Conservation (phyloP, 1,140 invertebrate species). For the Eulimnadia texana region DNA sequence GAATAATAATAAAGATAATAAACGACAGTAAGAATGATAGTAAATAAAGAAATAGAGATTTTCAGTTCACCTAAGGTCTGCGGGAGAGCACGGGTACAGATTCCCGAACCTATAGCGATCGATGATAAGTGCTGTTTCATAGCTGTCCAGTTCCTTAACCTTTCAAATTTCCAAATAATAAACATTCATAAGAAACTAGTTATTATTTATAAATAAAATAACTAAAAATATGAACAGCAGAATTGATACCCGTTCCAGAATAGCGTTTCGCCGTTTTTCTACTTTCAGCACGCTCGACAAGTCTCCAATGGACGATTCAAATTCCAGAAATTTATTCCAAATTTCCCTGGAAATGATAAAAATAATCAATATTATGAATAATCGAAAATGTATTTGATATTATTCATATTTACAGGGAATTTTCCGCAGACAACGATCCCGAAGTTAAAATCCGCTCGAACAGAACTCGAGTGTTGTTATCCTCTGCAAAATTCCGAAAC, state of each 20-base stretch:
- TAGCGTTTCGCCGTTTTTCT: constrained; percentile 77
- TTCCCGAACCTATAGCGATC: constrained; percentile 92
- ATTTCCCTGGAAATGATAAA: constrained; percentile 53
- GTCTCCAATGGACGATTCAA: constrained; percentile 97
- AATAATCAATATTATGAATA: constrained; percentile 12
- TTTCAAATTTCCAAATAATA: constrained; percentile 31
- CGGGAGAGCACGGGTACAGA: constrained; percentile 74
- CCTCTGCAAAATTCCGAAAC: constrained; percentile 52
- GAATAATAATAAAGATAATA: no score
- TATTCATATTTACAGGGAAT: constrained; percentile 56
- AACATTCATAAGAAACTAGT: background rate
- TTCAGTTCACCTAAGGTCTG: constrained; percentile 73
- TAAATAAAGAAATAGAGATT: no score
- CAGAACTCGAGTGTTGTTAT: constrained; percentile 94
- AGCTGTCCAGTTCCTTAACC: constrained; percentile 92
- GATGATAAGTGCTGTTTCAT: constrained; percentile 88
- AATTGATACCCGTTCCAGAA: constrained; percentile 65
- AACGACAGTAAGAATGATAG: no score
- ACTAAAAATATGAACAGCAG: constrained; percentile 7
- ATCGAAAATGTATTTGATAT: constrained; percentile 8
- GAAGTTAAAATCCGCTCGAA: constrained; percentile 93
- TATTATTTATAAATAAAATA: no score
- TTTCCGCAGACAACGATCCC: constrained; percentile 76
- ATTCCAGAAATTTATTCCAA: constrained; percentile 96
- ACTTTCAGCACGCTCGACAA: constrained; percentile 95